Conservation (phyloP, 1,140 invertebrate genomes). For the Drosophila trapezifrons region DNA sequence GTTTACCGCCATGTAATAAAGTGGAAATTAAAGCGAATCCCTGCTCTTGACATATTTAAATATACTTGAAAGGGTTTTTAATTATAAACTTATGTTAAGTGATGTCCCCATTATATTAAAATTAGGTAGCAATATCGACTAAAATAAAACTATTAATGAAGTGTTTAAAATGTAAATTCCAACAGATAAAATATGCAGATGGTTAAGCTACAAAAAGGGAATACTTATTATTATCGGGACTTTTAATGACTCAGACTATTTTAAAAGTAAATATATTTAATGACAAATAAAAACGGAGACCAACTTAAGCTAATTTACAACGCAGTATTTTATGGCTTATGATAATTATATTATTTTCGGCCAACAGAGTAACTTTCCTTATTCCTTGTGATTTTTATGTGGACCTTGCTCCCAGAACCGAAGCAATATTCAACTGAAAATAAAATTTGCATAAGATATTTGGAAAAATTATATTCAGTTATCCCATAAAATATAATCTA, state of each 20-base stretch:
- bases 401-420: too few species aligned
- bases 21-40: conserved; percentile 4
- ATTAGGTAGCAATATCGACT: background rate
- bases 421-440: too few species aligned
- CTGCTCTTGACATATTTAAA: conserved; percentile 1
- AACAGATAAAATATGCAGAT: background rate
- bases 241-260: background rate
- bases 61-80: background rate
- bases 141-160: background rate
- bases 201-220: background rate
- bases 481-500: background rate
- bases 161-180: too few species aligned
- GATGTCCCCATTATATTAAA: background rate
- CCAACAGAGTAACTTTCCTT: too few species aligned
- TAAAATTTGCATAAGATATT: conserved; percentile 1
- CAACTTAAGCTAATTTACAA: background rate
- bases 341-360: background rate
- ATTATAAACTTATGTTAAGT: background rate
- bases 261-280: background rate
- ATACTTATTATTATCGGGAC: background rate
- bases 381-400: background rate
- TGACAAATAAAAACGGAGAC: background rate
- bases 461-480: background rate
- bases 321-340: background rate
- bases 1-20: conserved; percentile 4